Base-by-base conservation (phyloP, 2,113 vertebrate species). In the Ursus arctos region DNA sequence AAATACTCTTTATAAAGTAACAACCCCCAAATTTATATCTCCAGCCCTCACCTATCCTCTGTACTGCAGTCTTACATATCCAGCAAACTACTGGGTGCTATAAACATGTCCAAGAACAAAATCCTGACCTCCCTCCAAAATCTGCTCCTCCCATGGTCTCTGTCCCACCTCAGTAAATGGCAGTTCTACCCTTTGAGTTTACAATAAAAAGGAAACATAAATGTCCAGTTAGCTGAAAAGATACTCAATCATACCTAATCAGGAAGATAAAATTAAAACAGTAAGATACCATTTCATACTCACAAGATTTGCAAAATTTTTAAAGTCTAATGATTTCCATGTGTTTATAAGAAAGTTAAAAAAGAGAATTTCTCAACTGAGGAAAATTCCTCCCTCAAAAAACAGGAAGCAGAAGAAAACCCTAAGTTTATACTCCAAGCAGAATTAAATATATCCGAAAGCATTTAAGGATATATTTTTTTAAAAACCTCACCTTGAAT, bases 401-500 rank as follows among this genome's bases (percentile, higher is more conserved):
- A 71, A n/a, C 53, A 95, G 67, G 28, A 95, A 96, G 49, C 63
- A 95, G 76, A 95, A 91, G 59, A 51, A 96, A 96, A 79, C 61
- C 65, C 33, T 55, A 93, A 91, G 36, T 43, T 53, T 61, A 15
- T 77, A 88, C 4, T 71, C 61, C 83, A 93, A 94, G 86, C 7
- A 92, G 14, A 95, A 72, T 85, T 95, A 81, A 81, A 87, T 92
- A 93, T 43, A 71, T 57, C 59, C 69, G 31, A 93, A 84, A 93
- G 31, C 53, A 83, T 57, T 88, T 91, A 74, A 93, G 57, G 31
- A 88, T 88, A 51, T 33, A 82, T 36, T 94, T 18, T 88, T 55
- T 80, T 13, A 40, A 67, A 93, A 63, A 84, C 7, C 53, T 67
- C 33, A 69, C 31, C 40, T 69, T 88, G 51, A 88, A 40, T 65